Base-by-base conservation (phyloP, 1,140 invertebrate genomes). In the Pentalonia nigronervosa region DNA sequence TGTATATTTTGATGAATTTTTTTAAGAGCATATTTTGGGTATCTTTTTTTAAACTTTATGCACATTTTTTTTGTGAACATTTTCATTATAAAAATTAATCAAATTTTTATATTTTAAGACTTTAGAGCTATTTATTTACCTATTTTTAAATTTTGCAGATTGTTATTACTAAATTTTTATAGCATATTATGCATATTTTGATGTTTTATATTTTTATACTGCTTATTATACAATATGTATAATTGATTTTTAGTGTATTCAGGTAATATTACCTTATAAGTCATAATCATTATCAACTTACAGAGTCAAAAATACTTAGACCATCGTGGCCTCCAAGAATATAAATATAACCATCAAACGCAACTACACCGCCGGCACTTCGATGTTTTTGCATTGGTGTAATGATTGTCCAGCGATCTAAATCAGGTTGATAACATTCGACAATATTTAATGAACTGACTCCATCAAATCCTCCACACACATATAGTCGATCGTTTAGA, bases 401-500 rank as follows among this genome's bases (percentile, higher is more conserved):
- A 25, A 96, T 95, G 94, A 97, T 96, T 93, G 96, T 96, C 98
- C 98, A 98, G 36, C 96, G 96, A 94, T 97, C 97, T 91, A 95
- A 97, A 94, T 97, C 96, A 4, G 97, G 97, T 95, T 97, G 96
- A 94, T 98, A 98, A 94, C 97, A 97, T 95, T 98, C 98, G 6
- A 98, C 97, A 2, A 97, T 98, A 95, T 97, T 98, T 7, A 98
- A 95, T 11, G 98, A 98, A 20, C 97, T 97, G 21, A 97, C 96
- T n/a, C 98, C 98, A 95, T 98, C 98, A 94, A 98, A 97, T 47
- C 98, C 98, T n/a, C 98, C 98, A 95, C 98, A 98, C 3, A 98
- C 98, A 95, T 98, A 98, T 86, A 99, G 96, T 94, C 96, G 96
- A 94, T 97, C 97, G 94, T 97, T 97, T 36, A 98, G 95, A 14